These are phyloP conservation scores for Lasioglossum pauxillum DNA, from an alignment of 2,888 invertebrate genomes.

Conservation along the genomic window DNA sequence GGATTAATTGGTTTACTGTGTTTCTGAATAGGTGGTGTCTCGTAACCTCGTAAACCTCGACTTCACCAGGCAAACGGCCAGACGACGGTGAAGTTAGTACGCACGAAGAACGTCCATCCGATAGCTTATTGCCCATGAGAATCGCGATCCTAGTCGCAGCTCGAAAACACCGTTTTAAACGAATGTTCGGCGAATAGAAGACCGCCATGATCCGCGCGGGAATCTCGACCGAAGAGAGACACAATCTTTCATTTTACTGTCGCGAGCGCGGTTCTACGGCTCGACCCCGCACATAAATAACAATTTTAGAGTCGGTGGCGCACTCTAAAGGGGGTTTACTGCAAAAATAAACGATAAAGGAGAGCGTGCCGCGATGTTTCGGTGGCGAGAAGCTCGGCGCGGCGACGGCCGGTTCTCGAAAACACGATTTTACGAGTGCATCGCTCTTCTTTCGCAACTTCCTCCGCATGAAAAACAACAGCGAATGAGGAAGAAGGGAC, in stretches of 20 bases:
- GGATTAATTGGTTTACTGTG: background rate
- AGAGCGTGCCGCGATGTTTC: constrained; percentile 17
- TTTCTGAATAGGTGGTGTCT: background rate
- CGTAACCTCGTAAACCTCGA: background rate
- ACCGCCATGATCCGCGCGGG: background rate
- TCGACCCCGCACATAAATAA: constrained; percentile 31
- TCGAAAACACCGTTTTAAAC: background rate
- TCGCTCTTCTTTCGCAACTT: constrained; percentile 41
- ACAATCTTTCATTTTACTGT: constrained; percentile 10
- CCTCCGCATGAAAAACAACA: constrained; percentile 17
- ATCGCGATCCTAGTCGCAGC: background rate
- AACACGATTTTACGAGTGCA: constrained; percentile 38
- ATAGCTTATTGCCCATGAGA: background rate
- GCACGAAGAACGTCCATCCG: background rate
- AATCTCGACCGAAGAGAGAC: background rate
- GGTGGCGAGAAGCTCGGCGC: constrained; percentile 15
- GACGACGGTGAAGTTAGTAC: background rate
- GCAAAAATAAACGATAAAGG: constrained; percentile 18
- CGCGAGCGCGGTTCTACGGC: background rate
- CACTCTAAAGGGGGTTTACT: constrained; percentile 30
- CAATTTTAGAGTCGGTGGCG: constrained; percentile 25
- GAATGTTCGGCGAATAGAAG: background rate
- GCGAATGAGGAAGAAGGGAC: background rate
- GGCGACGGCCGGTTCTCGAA: constrained; percentile 22
- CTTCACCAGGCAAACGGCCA: background rate